Percentiles rank a stretch among this genome's conserved stretches.
These are phyloP conservation scores for Drosophila azteca DNA, from an alignment of 1,140 invertebrate species.

Conservation along the genomic window DNA sequence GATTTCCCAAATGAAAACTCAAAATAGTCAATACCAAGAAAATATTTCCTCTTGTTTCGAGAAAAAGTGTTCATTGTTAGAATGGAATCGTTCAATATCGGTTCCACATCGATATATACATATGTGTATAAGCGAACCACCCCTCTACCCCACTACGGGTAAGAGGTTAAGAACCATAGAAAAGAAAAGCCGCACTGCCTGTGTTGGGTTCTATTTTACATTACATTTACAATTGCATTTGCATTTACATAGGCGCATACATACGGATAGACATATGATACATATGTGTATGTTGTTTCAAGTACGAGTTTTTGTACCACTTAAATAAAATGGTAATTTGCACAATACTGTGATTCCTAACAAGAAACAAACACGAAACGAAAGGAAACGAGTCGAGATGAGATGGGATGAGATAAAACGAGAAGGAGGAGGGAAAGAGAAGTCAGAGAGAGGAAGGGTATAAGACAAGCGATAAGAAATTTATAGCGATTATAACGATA, in stretches of 20 bases:
- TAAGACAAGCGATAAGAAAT: conserved; percentile 20
- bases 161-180: conserved; percentile 11
- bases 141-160: too few relatives aligned
- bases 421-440: too few relatives aligned
- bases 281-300: conserved; percentile 13
- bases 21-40: conserved; percentile 44
- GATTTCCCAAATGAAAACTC: conserved; percentile 56
- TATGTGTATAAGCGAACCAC: background rate
- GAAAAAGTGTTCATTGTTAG: conserved; percentile 43
- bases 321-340: conserved; percentile 45
- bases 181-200: conserved; percentile 63
- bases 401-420: too few relatives aligned
- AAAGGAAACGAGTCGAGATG: too few relatives aligned
- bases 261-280: background rate
- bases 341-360: conserved; percentile 76
- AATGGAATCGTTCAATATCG: conserved; percentile 33
- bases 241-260: conserved; percentile 6
- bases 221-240: conserved; percentile 30
- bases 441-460: too few relatives aligned
- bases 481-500: conserved; percentile 4
- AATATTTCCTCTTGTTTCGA: conserved; percentile 44
- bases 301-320: conserved; percentile 3
- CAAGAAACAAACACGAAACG: conserved; percentile 14
- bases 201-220: conserved; percentile 62
- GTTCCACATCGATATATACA: conserved; percentile 1